Evolutionary conservation across 2,113 vertebrate species (phyloP), one percentile per base, ranked within the genome.

Genomic region (Lates calcarifer): DNA sequence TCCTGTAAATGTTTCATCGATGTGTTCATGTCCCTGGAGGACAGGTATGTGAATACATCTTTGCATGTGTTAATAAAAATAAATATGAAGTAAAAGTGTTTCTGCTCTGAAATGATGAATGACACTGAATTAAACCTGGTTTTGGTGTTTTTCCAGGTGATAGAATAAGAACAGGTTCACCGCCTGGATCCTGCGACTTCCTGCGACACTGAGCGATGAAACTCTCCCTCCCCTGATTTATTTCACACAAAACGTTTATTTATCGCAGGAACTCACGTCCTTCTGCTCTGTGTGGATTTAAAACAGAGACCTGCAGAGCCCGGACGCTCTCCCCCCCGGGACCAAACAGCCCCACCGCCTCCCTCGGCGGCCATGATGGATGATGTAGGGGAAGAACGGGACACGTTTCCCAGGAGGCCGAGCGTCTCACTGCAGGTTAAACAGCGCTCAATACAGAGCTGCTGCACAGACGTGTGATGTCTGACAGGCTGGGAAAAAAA

Each of bases 341-440:
- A 86, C 79, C 66, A 22, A 66, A 37, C 58, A n/a, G 43, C 62
- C 77, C 77, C 3, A 43, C 75, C 6, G 65, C 78, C 78, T 86
- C 69, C 83, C 72, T 60, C 20, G 45, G 75, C 76, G 71, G 75
- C 83, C 78, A n/a, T 86, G 90, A 91, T 91, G 81, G 84, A 90
- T 90, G 70, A n/a, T 51, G 81, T 9, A 33, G 79, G 39, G 68
- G 74, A 79, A 33, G 65, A 82, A 55, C 13, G 60, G 70, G 83
- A 86, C 72, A 83, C 58, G 29, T 87, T 76, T 86, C 90, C 86
- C 78, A 39, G 79, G 81, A 80, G 84, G 81, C 62, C 18, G 24
- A 84, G 82, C 53, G 74, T 63, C 89, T 77, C 79, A n/a, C 65
- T 69, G 86, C 87, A 87, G 88, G 87, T 90, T 91, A 90, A 91